These are phyloP conservation scores for Myanophis thanlyinensis DNA, from an alignment of 2,113 vertebrate genomes.

Conservation along the genomic window DNA sequence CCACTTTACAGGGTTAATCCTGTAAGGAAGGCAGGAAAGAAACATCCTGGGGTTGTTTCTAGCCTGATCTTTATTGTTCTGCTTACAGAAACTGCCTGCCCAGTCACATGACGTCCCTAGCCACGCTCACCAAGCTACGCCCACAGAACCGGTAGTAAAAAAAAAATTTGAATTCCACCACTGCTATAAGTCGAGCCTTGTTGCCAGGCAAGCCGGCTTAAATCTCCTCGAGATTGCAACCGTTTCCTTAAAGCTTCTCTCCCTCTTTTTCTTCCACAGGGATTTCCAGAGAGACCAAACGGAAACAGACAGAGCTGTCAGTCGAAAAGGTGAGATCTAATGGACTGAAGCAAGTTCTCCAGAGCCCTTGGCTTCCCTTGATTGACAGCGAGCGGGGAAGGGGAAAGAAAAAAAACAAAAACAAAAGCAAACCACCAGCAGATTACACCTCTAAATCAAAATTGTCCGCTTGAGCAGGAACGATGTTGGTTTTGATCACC, in stretches of 20 bases:
- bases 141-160: too few relatives aligned
- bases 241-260: constrained; percentile 4
- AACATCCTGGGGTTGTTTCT: too few relatives aligned
- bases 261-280: constrained; percentile 5
- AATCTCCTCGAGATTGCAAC: constrained; percentile 10
- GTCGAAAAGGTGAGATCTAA: constrained; percentile 25
- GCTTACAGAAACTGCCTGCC: too few relatives aligned
- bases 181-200: neutral
- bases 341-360: constrained; percentile 27
- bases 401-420: neutral
- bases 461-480: constrained; percentile 20
- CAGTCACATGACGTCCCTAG: too few relatives aligned
- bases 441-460: constrained; percentile 22
- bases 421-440: constrained; percentile 19
- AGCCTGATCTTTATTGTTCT: too few relatives aligned
- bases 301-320: constrained; percentile 31
- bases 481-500: constrained; percentile 12
- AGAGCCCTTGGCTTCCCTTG: constrained; percentile 14
- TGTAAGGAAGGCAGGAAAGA: too few relatives aligned
- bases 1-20: too few relatives aligned
- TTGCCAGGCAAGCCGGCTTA: constrained; percentile 16
- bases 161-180: too few relatives aligned
- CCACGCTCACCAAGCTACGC: too few relatives aligned
- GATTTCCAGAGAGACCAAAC: constrained; percentile 1
- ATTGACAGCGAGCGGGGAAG: neutral